Conservation (phyloP, 2,797 vertebrate genomes). For the Choloepus didactylus region DNA sequence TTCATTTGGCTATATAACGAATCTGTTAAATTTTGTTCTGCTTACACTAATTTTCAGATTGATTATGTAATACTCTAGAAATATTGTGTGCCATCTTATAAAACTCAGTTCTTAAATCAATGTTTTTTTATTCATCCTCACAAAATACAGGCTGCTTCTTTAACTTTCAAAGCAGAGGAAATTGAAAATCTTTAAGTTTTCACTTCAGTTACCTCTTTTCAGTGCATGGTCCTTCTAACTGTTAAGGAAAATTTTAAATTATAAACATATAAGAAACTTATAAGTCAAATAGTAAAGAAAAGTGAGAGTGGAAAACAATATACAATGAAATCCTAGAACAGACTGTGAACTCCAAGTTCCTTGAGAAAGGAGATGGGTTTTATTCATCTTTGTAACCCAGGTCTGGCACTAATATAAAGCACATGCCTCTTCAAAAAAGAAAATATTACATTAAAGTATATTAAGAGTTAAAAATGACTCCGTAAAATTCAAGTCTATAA, state of each 20-base stretch:
- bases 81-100: constrained; percentile 11
- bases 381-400: not conserved
- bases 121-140: constrained; percentile 58
- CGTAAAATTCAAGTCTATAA: not conserved
- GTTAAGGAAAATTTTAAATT: constrained; percentile 38
- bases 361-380: not conserved
- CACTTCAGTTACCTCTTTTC: constrained; percentile 42
- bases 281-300: constrained; percentile 39
- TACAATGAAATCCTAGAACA: not conserved
- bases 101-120: constrained; percentile 62
- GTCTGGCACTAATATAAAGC: not conserved
- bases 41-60: constrained; percentile 28
- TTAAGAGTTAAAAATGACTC: constrained; percentile 30
- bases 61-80: constrained; percentile 44
- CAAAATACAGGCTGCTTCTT: constrained; percentile 45
- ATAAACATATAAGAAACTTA: constrained; percentile 36
- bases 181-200: constrained; percentile 65
- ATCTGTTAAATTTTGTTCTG: constrained; percentile 24
- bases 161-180: constrained; percentile 59
- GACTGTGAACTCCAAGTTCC: not conserved
- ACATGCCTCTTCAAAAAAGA: constrained; percentile 41
- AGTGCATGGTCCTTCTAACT: not conserved
- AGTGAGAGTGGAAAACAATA: not conserved
- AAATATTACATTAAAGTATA: constrained; percentile 50
- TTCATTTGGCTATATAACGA: constrained; percentile 28